Evolutionary conservation across 2,888 invertebrate genomes (phyloP).

Genomic region (Drosophila nr. perissopoda): DNA sequence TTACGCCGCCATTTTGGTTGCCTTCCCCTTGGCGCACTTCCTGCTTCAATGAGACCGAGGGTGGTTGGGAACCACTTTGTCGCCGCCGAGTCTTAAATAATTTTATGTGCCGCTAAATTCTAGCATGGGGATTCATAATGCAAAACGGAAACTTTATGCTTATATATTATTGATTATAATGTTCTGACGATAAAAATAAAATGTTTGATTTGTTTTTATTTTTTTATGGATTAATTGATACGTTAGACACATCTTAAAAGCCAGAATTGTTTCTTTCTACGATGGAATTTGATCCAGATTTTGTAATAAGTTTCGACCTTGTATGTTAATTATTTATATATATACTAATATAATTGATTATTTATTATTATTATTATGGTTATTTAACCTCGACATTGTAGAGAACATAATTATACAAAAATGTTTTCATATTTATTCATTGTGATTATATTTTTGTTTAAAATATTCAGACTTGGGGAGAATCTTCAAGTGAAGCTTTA

Average conservation of each 20-base stretch:
- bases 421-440: background rate
- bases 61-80: constrained; percentile 18
- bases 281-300: background rate
- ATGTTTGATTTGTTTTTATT: background rate
- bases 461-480: background rate
- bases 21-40: constrained; percentile 42
- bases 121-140: constrained; percentile 43
- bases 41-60: constrained; percentile 1
- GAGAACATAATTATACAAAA: background rate
- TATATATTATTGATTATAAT: constrained; percentile 60
- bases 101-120: constrained; percentile 54
- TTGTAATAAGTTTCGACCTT: background rate
- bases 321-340: background rate
- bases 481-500: background rate
- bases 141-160: constrained; percentile 35
- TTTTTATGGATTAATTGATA: constrained; percentile 12
- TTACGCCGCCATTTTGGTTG: constrained; percentile 69
- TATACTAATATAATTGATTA: background rate
- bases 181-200: constrained; percentile 8
- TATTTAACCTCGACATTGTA: background rate
- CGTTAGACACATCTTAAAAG: constrained; percentile 10
- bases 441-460: background rate
- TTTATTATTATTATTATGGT: background rate
- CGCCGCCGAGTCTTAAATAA: constrained; percentile 32
- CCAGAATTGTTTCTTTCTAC: background rate